Evolutionary conservation across 2,113 vertebrate species (phyloP).

Genomic region (Labrus mixtus): DNA sequence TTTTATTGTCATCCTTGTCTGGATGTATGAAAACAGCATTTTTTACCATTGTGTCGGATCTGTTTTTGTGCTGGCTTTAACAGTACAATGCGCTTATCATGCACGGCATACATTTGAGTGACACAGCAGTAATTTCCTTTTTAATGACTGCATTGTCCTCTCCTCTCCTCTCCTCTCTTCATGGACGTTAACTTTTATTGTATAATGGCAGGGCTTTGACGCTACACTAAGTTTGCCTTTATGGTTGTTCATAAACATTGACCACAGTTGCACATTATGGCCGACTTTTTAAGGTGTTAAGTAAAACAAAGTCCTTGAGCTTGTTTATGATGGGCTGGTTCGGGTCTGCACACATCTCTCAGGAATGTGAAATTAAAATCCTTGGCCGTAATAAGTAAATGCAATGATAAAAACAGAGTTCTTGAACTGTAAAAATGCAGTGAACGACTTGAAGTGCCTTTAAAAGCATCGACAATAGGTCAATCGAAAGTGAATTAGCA

Average conservation of each 20-base stretch:
- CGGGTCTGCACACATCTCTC: conserved; percentile 8
- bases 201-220: conserved; percentile 74
- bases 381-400: conserved; percentile 17
- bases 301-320: conserved; percentile 74
- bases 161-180: conserved; percentile 62
- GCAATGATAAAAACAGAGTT: conserved; percentile 1
- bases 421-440: conserved; percentile 19
- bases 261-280: conserved; percentile 65
- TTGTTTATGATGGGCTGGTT: conserved; percentile 19
- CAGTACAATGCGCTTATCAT: conserved; percentile 52
- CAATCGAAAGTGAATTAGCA: background rate
- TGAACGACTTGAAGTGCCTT: background rate
- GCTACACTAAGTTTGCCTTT: conserved; percentile 78
- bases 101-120: conserved; percentile 60
- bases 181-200: conserved; percentile 83
- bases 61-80: conserved; percentile 43
- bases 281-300: conserved; percentile 67
- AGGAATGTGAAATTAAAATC: conserved; percentile 30
- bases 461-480: conserved; percentile 4
- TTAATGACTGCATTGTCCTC: conserved; percentile 78
- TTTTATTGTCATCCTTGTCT: conserved; percentile 11
- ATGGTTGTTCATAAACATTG: conserved; percentile 80
- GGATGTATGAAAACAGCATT: conserved; percentile 9
- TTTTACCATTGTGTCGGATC: conserved; percentile 19
- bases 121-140: conserved; percentile 73